A percentile compares a stretch with the other conserved stretches of the same genome.
Conservation (phyloP, 2,797 vertebrate species). For the Atherinosoma microstoma region DNA sequence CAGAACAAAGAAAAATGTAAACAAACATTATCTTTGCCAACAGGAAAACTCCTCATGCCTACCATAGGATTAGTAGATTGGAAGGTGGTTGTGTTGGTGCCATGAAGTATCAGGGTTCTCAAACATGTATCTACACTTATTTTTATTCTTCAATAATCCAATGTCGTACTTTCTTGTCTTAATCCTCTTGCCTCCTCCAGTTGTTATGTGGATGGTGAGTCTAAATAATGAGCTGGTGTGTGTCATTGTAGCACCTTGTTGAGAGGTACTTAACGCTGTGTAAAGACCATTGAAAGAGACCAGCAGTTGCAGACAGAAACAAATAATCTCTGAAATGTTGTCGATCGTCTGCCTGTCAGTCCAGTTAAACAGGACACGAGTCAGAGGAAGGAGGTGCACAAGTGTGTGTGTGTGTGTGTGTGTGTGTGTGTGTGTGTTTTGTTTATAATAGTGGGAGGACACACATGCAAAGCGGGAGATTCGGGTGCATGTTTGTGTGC, state of each 20-base stretch:
- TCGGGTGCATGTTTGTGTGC: constrained; percentile 47
- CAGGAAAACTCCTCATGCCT: constrained; percentile 51
- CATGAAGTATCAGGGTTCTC: constrained; percentile 18
- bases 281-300: constrained; percentile 59
- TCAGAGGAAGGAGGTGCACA: constrained; percentile 53
- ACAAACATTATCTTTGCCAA: constrained; percentile 63
- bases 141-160: too few relatives aligned
- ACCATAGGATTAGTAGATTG: constrained; percentile 27
- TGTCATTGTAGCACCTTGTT: constrained; percentile 67
- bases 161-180: background rate
- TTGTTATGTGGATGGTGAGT: constrained; percentile 34
- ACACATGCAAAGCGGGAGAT: constrained; percentile 58
- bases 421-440: constrained; percentile 51
- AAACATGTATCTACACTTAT: too few relatives aligned
- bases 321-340: constrained; percentile 58
- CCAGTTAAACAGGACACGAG: constrained; percentile 67
- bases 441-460: constrained; percentile 59
- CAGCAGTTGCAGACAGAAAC: constrained; percentile 46
- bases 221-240: constrained; percentile 23
- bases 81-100: constrained; percentile 18
- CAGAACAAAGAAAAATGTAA: constrained; percentile 73
- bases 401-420: constrained; percentile 48
- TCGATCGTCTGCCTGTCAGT: constrained; percentile 67
- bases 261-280: constrained; percentile 69
- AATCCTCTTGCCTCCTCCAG: background rate